Conservation (phyloP, 1,140 invertebrate species). For the Andrena cerasifolii region DNA sequence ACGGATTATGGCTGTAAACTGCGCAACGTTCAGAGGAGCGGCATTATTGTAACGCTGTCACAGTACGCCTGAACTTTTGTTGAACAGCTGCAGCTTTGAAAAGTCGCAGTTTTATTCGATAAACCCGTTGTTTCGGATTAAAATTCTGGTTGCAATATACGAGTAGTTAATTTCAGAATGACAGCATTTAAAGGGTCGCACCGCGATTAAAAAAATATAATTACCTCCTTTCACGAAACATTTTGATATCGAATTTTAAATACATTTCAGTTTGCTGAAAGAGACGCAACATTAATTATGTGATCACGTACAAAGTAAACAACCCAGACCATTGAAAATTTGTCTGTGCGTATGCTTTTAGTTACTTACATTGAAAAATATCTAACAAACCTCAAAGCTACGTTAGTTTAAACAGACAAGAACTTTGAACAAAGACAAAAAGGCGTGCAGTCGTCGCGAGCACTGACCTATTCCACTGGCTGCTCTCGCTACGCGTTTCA, state of each 20-base stretch:
- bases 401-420: neutral
- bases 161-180: neutral
- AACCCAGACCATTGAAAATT: too few species aligned
- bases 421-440: neutral
- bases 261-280: too few species aligned
- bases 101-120: constrained; percentile 51
- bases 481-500: constrained; percentile 20
- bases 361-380: too few species aligned
- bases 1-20: constrained; percentile 15
- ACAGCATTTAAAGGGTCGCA: too few species aligned
- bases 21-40: neutral
- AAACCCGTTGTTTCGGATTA: constrained; percentile 12
- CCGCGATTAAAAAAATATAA: too few species aligned
- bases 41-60: constrained; percentile 16
- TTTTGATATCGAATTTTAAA: too few species aligned
- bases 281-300: too few species aligned
- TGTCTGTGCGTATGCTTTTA: too few species aligned
- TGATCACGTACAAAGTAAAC: too few species aligned
- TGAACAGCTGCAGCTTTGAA: constrained; percentile 44
- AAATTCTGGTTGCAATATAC: neutral
- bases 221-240: too few species aligned
- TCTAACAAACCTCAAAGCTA: too few species aligned
- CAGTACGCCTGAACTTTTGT: constrained; percentile 6
- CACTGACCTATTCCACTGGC: constrained; percentile 52
- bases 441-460: constrained; percentile 10